phyloP scores from a whole-genome alignment of 2,888 invertebrate species.

The Phragmatobia fuliginosa region DNA sequence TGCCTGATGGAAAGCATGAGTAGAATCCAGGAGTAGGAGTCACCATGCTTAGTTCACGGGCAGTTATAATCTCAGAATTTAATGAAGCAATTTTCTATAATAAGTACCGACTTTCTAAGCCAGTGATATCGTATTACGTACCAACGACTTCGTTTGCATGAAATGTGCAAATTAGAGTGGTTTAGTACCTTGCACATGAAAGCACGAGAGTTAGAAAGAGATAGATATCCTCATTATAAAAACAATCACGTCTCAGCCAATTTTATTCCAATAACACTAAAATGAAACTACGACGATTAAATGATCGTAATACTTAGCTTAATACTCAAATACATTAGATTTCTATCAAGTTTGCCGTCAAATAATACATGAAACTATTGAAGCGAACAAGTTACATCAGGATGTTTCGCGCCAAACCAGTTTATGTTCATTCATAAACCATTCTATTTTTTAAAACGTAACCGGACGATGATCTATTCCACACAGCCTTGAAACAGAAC shows the following conservation, averaged over 20 bases:
- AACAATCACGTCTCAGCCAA: not conserved
- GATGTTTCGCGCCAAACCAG: constrained; percentile 50
- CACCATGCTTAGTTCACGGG: too few species aligned
- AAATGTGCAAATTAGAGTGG: constrained; percentile 31
- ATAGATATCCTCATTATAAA: not conserved
- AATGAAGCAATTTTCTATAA: constrained; percentile 54
- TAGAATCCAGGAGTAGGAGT: too few species aligned
- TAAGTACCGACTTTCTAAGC: constrained; percentile 47
- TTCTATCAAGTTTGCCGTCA: not conserved
- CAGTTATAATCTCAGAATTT: constrained; percentile 44
- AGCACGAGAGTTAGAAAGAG: not conserved
- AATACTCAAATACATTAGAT: constrained; percentile 3
- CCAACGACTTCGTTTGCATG: constrained; percentile 35
- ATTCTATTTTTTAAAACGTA: constrained; percentile 41
- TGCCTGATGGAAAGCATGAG: too few species aligned
- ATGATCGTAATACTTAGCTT: not conserved
- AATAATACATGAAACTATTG: constrained; percentile 33
- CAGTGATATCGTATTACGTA: constrained; percentile 37
- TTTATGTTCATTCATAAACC: constrained; percentile 59
- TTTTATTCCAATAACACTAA: not conserved
- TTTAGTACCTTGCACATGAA: not conserved
- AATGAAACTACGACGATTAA: not conserved
- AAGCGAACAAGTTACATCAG: constrained; percentile 38
- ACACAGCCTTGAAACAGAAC: constrained; percentile 45
- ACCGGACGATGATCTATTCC: constrained; percentile 41